A percentile compares a stretch with the other conserved stretches of the same genome.
These are phyloP conservation scores for Typhlichthys eigenmanni DNA, from an alignment of 2,797 vertebrate genomes.

Conservation along the genomic window DNA sequence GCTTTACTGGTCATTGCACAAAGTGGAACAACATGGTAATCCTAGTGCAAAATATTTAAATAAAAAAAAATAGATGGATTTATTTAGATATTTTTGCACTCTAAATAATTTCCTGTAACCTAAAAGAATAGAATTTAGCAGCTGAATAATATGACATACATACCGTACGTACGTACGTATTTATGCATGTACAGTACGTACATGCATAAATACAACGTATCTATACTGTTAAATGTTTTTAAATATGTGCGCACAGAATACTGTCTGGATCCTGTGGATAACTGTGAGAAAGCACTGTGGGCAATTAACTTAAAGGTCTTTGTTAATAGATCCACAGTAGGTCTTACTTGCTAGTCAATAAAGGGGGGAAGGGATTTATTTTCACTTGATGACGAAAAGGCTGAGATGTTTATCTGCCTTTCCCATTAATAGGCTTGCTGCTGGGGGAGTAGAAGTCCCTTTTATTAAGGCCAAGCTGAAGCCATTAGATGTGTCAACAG, in stretches of 20 bases:
- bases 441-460: slow-evolving; percentile 32
- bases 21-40: too few relatives aligned
- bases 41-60: too few relatives aligned
- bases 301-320: slow-evolving; percentile 75
- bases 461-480: slow-evolving; percentile 55
- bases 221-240: background rate
- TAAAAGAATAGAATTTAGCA: too few relatives aligned
- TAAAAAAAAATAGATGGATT: too few relatives aligned
- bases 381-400: slow-evolving; percentile 70
- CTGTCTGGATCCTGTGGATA: slow-evolving; percentile 62
- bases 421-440: slow-evolving; percentile 58
- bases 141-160: background rate
- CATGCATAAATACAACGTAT: too few relatives aligned
- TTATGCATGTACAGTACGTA: too few relatives aligned
- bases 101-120: too few relatives aligned
- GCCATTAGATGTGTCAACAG: slow-evolving; percentile 48
- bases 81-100: too few relatives aligned
- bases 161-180: too few relatives aligned
- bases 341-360: slow-evolving; percentile 75
- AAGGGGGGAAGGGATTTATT: slow-evolving; percentile 72
- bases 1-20: too few relatives aligned
- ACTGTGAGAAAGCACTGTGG: slow-evolving; percentile 71
- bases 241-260: slow-evolving; percentile 54
- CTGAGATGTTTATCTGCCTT: slow-evolving; percentile 72
- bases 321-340: slow-evolving; percentile 76